Evolutionary conservation across 1,140 invertebrate genomes (phyloP).

Genomic region (Cyclina sinensis): DNA sequence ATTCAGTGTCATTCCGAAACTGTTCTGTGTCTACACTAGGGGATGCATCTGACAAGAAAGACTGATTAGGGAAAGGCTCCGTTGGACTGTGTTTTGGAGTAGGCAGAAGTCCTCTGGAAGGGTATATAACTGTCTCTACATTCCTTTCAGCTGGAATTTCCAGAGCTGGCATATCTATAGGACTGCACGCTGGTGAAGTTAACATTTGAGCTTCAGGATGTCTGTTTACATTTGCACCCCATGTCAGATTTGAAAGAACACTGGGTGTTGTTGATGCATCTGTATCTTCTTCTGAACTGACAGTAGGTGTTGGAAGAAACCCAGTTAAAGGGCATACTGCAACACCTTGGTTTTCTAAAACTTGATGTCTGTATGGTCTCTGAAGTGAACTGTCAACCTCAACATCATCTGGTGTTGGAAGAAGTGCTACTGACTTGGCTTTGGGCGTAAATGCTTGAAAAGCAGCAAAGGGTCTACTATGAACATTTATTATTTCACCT

Average conservation of each 20-base stretch:
- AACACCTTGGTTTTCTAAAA: not conserved
- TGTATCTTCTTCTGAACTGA: not conserved
- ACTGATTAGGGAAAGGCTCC: not conserved
- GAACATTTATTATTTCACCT: too few relatives aligned
- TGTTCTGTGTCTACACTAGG: not conserved
- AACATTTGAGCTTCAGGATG: not conserved
- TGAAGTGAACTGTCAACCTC: not conserved
- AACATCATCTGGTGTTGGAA: not conserved
- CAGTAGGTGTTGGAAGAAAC: not conserved
- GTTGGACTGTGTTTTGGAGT: not conserved
- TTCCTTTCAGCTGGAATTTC: not conserved
- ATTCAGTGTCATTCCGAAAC: not conserved
- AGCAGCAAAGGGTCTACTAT: not conserved
- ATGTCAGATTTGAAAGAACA: not conserved
- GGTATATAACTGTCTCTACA: not conserved
- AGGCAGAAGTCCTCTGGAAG: not conserved
- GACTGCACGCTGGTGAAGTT: not conserved
- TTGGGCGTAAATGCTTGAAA: not conserved
- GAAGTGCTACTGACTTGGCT: not conserved
- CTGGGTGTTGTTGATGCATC: too few relatives aligned
- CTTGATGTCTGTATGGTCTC: not conserved
- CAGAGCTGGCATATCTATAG: not conserved
- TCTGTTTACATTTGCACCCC: not conserved
- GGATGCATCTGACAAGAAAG: not conserved
- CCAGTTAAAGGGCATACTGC: not conserved